These are phyloP conservation scores for Chlorocebus sabaeus DNA, from an alignment of 2,113 vertebrate genomes.

Conservation along the genomic window DNA sequence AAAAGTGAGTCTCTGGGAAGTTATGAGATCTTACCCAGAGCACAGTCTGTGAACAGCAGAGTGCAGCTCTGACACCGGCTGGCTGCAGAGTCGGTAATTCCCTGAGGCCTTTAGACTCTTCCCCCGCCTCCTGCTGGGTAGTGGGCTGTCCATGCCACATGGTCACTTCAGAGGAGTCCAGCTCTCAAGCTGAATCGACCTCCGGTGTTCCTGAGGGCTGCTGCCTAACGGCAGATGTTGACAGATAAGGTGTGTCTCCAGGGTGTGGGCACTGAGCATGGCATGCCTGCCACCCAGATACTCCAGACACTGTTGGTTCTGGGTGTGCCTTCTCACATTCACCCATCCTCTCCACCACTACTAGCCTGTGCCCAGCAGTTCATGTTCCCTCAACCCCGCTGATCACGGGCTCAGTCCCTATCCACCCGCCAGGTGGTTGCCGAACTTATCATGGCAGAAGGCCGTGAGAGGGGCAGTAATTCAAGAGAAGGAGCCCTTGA, in stretches of 20 bases:
- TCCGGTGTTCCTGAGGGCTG: background rate
- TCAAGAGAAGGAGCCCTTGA: constrained; percentile 1
- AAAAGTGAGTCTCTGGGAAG: background rate
- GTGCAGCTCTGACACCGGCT: background rate
- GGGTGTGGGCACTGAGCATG: fast-evolving
- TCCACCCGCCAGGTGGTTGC: background rate
- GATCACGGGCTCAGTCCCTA: background rate
- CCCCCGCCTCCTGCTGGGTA: background rate
- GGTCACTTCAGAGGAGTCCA: background rate
- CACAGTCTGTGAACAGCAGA: background rate
- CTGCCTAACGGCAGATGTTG: no score
- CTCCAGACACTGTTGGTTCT: fast-evolving
- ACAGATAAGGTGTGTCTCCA: background rate
- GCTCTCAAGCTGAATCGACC: background rate
- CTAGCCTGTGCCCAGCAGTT: background rate
- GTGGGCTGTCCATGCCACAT: background rate
- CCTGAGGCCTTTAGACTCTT: background rate
- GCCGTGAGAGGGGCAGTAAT: background rate
- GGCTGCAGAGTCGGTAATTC: no score
- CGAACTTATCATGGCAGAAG: fast-evolving
- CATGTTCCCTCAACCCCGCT: fast-evolving
- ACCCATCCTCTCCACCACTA: fast-evolving
- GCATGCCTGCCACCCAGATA: background rate
- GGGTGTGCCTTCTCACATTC: fast-evolving
- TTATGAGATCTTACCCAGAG: background rate